Percentiles rank a stretch among this genome's conserved stretches.
These are phyloP conservation scores for Spilosoma lubricipeda DNA, from an alignment of 2,888 invertebrate species.

Conservation along the genomic window DNA sequence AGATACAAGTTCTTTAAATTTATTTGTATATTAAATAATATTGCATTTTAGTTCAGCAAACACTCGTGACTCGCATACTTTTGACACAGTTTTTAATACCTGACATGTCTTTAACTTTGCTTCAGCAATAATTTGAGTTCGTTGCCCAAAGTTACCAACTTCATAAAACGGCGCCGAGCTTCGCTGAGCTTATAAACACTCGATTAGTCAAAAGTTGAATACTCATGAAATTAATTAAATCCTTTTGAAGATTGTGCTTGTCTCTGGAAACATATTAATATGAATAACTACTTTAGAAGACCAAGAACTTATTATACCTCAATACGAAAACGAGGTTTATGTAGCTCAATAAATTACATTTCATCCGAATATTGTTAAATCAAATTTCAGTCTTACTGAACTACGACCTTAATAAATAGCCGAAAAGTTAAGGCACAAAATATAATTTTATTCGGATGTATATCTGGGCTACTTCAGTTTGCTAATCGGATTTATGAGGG, in stretches of 20 bases:
- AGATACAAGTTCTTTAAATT: neutral
- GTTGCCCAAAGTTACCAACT: neutral
- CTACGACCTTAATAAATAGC: neutral
- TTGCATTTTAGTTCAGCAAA: neutral
- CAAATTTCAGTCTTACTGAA: neutral
- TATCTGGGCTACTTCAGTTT: neutral
- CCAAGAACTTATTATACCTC: neutral
- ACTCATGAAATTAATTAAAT: constrained; percentile 1
- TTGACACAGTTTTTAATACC: neutral
- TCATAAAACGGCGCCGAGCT: neutral
- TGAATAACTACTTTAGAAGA: neutral
- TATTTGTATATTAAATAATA: neutral
- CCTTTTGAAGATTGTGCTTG: constrained; percentile 1
- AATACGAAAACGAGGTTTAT: neutral
- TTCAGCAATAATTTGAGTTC: neutral
- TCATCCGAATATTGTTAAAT: neutral
- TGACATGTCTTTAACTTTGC: neutral
- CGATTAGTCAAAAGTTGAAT: constrained; percentile 8
- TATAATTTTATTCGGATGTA: neutral
- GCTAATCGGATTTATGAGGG: neutral
- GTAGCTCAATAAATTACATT: neutral
- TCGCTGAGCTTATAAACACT: constrained; percentile 5
- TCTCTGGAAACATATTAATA: neutral
- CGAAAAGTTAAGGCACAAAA: neutral
- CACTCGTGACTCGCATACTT: neutral